These are phyloP conservation scores for Glandiceps talaboti DNA, from an alignment of 53 echinoderm and acorn worm genomes.

Conservation along the genomic window DNA sequence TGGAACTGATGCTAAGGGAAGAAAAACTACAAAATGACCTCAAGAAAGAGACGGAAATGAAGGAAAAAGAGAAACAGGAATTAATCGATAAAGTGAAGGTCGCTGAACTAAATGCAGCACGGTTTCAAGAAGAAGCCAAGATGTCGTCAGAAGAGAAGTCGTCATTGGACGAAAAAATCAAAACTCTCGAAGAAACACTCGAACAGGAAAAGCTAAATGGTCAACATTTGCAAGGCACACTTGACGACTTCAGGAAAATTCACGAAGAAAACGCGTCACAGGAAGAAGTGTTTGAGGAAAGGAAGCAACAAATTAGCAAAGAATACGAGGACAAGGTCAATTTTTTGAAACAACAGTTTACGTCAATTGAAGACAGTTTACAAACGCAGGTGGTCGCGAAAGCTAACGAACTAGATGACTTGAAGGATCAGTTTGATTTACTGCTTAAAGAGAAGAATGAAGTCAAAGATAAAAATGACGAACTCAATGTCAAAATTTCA, in stretches of 20 bases:
- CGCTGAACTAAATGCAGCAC: background rate
- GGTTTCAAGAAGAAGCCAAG: background rate
- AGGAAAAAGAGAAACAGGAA: constrained; percentile 23
- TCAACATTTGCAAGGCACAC: constrained; percentile 31
- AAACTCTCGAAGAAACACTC: constrained; percentile 4
- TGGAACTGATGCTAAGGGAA: constrained; percentile 8
- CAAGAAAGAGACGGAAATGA: background rate
- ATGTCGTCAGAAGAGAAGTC: background rate
- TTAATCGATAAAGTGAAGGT: constrained; percentile 6
- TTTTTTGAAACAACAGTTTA: constrained; percentile 86
- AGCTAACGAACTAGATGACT: constrained; percentile 20
- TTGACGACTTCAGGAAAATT: constrained; percentile 52
- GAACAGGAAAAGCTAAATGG: constrained; percentile 31
- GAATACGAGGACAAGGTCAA: constrained; percentile 86
- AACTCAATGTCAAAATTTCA: constrained; percentile 44
- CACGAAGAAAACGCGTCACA: constrained; percentile 51
- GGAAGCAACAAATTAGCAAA: constrained; percentile 68
- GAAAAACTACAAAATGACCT: background rate
- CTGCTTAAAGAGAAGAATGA: constrained; percentile 52
- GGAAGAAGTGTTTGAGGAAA: constrained; percentile 61
- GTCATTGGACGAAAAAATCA: background rate
- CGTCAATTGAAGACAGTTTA: constrained; percentile 54
- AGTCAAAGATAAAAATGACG: constrained; percentile 49
- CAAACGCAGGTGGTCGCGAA: constrained; percentile 14
- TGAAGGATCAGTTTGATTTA: constrained; percentile 45